phyloP scores from a whole-genome alignment of 2,888 invertebrate species.

The Graphium colonna region DNA sequence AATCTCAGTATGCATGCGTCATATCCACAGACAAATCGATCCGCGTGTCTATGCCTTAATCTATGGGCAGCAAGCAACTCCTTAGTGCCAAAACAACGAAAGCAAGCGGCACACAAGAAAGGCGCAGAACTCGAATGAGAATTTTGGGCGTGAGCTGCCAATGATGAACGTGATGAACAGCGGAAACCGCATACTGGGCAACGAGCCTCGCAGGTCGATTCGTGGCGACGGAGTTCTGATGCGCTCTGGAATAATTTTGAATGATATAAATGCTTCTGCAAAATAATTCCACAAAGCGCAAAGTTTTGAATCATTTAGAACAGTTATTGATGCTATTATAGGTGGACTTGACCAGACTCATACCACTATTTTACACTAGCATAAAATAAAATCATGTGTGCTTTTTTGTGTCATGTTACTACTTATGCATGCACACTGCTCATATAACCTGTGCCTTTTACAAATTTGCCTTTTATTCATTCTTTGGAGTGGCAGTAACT shows the following conservation, averaged over 20 bases:
- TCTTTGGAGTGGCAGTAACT: no score
- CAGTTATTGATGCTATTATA: no score
- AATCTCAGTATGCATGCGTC: slow-evolving; percentile 67
- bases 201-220: slow-evolving; percentile 29
- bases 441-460: no score
- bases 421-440: no score
- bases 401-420: no score
- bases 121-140: slow-evolving; percentile 25
- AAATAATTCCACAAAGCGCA: no score
- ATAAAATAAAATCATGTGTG: no score
- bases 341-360: no score
- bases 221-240: slow-evolving; percentile 41
- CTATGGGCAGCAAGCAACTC: slow-evolving; percentile 50
- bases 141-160: slow-evolving; percentile 31
- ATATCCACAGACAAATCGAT: slow-evolving; percentile 66
- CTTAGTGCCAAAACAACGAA: slow-evolving; percentile 33
- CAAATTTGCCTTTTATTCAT: no score
- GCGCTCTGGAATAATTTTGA: slow-evolving; percentile 35
- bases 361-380: no score
- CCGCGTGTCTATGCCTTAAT: slow-evolving; percentile 54
- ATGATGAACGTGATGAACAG: slow-evolving; percentile 32
- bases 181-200: slow-evolving; percentile 30
- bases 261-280: no score
- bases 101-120: slow-evolving; percentile 50
- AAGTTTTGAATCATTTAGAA: no score